Base-by-base conservation (phyloP, 1,140 invertebrate species). In the Leptinotarsa undecemlineata region DNA sequence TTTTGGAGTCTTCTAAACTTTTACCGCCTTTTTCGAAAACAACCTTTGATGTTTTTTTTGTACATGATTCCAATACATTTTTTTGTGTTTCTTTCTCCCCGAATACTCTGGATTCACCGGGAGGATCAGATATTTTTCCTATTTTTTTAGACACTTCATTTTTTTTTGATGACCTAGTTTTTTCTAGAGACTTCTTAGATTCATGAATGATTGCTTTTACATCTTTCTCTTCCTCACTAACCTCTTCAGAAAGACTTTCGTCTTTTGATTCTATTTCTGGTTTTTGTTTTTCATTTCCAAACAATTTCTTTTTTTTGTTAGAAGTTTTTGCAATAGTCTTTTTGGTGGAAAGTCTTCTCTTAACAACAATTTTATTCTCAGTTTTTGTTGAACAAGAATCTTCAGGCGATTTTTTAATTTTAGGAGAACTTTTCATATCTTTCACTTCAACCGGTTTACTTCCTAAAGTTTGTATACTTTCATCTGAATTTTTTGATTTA, bases 341-440 rank as follows among this genome's bases (percentile, higher is more conserved):
- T n/a, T 57, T 57, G n/a, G 51, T 17, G 51, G 51, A 5, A 11
- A 42, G 33, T 42, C 33, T 42, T 42, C 33, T 42, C 33, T 42
- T 42, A 42, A 42, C 33, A 42, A 42, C 33, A 26, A 26, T 67
- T 21, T 42, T 23, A 21, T 67, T 15, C 14, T 67, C 17, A 67
- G 42, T 14, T 23, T 67, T 67, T 63, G 62, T 63, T 19, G 62
- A 63, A 63, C 23, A 14, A 63, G n/a, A 63, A 21, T 63, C 14
- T 63, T 2, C 33, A 11, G 33, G 8, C 11, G 33, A 42, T 42
- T 42, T 42, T 42, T 42, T 42, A 11, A 42, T 3, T 63, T 21
- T 19, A 21, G 1, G 11, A 21, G 20, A 61, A n/a, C 17, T n/a
- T 61, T 63, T 63, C 4, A 21, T 19, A 14, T 63, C 62, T 63